phyloP scores from a whole-genome alignment of 2,888 invertebrate species.

The Melanostoma mellinum region DNA sequence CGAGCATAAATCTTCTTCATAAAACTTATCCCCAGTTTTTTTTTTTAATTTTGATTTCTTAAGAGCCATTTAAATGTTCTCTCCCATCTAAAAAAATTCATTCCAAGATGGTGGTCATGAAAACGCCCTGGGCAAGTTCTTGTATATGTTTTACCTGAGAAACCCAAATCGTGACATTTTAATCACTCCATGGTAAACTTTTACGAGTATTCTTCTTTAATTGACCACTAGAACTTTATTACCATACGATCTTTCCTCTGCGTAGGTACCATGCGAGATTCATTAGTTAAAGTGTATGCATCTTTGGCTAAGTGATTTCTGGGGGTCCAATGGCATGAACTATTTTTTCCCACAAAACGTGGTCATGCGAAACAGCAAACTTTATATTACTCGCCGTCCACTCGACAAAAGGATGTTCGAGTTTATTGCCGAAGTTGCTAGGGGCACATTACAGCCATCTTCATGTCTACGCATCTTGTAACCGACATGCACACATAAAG shows the following conservation, averaged over 20 bases:
- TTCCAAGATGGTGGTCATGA: neutral
- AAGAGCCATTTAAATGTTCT: neutral
- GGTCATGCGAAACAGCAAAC: neutral
- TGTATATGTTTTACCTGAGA: neutral
- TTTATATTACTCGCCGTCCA: constrained; percentile 10
- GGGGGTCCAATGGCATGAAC: no score
- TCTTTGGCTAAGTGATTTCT: constrained; percentile 22
- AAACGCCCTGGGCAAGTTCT: neutral
- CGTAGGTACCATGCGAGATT: no score
- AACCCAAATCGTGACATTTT: constrained; percentile 50
- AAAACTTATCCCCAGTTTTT: no score
- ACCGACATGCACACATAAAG: neutral
- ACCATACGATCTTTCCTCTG: no score
- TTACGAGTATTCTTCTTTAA: constrained; percentile 54
- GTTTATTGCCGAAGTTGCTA: constrained; percentile 1
- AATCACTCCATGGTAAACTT: constrained; percentile 56
- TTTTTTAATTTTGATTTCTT: no score
- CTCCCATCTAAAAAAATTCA: neutral
- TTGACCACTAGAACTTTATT: constrained; percentile 34
- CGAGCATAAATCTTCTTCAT: neutral
- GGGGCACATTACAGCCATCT: neutral
- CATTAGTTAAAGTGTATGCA: neutral
- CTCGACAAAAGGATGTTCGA: constrained; percentile 5
- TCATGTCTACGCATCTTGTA: constrained; percentile 6
- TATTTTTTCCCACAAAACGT: no score